Conservation (phyloP, 2,888 invertebrate species). For the Yponomeuta evonymella region DNA sequence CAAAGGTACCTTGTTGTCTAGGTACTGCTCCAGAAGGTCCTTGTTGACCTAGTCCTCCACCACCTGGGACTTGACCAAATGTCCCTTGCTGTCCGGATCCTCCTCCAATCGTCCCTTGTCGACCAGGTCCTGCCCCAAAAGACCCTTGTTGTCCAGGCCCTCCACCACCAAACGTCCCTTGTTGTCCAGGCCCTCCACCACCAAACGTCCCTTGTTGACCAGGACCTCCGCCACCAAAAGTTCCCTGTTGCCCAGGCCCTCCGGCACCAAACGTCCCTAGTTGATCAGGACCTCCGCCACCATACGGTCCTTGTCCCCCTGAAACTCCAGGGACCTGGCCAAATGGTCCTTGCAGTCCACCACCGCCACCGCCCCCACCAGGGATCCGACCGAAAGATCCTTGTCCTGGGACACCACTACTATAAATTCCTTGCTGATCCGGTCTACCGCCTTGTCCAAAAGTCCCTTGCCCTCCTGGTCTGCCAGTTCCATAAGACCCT, state of each 20-base stretch:
- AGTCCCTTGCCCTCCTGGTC: conserved; percentile 15
- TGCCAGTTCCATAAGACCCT: conserved; percentile 5
- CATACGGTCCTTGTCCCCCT: conserved; percentile 18
- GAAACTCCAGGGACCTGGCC: conserved; percentile 3
- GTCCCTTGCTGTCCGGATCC: neutral
- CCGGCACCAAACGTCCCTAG: too few relatives aligned
- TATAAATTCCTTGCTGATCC: conserved; percentile 17
- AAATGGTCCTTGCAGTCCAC: conserved; percentile 13
- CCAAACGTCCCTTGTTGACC: conserved; percentile 11
- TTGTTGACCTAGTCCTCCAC: neutral
- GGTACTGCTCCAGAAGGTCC: neutral
- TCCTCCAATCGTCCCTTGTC: neutral
- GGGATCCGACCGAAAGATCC: conserved; percentile 6
- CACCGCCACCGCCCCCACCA: conserved; percentile 10
- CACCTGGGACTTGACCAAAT: neutral
- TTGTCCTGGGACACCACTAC: conserved; percentile 1
- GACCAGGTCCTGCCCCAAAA: neutral
- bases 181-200: neutral
- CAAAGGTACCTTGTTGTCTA: conserved; percentile 6
- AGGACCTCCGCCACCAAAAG: neutral
- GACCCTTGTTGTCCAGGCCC: conserved; percentile 12
- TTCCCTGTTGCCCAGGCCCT: neutral
- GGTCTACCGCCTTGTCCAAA: conserved; percentile 18
- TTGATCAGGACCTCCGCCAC: conserved; percentile 11
- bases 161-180: conserved; percentile 12